Evolutionary conservation across 2,888 invertebrate species (phyloP).

Genomic region (Zelleria hepariella): DNA sequence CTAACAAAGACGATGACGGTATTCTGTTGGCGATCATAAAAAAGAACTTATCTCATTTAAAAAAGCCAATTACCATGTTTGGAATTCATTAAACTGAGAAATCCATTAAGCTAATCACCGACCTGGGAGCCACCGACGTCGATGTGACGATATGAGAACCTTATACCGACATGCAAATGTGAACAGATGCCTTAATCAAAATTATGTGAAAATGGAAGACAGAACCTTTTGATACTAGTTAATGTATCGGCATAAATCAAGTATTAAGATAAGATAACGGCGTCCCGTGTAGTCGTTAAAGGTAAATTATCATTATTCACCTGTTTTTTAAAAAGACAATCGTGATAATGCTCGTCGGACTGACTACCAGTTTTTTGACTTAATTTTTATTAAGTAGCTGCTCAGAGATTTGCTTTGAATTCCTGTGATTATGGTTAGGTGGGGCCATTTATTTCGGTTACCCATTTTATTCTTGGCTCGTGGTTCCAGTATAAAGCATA

Average conservation of each 20-base stretch:
- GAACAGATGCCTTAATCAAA: constrained; percentile 53
- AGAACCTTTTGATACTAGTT: constrained; percentile 40
- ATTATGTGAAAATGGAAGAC: constrained; percentile 58
- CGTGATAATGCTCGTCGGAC: constrained; percentile 16
- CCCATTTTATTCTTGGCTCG: constrained; percentile 66
- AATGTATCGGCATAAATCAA: constrained; percentile 50
- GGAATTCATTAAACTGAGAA: constrained; percentile 62
- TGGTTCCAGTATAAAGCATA: constrained; percentile 66
- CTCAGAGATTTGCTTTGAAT: constrained; percentile 35
- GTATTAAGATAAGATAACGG: constrained; percentile 44
- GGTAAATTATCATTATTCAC: constrained; percentile 22
- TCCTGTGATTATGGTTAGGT: constrained; percentile 61
- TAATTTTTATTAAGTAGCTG: constrained; percentile 45
- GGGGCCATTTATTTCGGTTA: constrained; percentile 64
- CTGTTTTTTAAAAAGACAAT: constrained; percentile 23
- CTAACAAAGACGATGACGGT: constrained; percentile 23
- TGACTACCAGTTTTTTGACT: constrained; percentile 37
- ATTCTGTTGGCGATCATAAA: constrained; percentile 37
- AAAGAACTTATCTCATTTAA: constrained; percentile 52
- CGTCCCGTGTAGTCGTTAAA: constrained; percentile 9
- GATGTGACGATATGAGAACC: constrained; percentile 59
- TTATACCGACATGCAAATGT: constrained; percentile 62
- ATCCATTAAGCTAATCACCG: constrained; percentile 63
- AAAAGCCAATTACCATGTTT: constrained; percentile 56
- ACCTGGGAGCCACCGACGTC: constrained; percentile 46